Percentiles rank a stretch among this genome's conserved stretches.
Evolutionary conservation across 2,797 vertebrate species (phyloP).

Genomic region (Anguilla marmorata): DNA sequence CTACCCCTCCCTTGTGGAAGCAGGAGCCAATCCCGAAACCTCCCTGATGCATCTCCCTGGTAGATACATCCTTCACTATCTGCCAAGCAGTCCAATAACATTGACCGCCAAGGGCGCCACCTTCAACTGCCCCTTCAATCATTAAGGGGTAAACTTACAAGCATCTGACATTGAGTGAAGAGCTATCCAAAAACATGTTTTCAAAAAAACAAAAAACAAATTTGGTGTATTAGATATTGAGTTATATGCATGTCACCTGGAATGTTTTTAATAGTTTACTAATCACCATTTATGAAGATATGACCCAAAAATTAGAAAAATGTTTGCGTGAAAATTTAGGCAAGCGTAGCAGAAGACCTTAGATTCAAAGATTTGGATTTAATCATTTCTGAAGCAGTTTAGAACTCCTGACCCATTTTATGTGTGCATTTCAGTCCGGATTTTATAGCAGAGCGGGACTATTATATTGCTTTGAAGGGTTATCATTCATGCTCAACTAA

Average conservation of each 20-base stretch:
- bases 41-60: not conserved
- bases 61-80: not conserved
- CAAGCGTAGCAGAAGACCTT: not conserved
- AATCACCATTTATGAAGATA: not conserved
- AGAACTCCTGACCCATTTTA: not conserved
- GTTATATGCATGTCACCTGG: not conserved
- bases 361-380: not conserved
- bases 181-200: not conserved
- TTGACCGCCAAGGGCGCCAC: not conserved
- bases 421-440: not conserved
- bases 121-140: not conserved
- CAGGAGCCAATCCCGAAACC: not conserved
- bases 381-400: not conserved
- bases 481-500: conserved; percentile 4
- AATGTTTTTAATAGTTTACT: not conserved
- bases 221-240: not conserved
- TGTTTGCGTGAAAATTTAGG: not conserved
- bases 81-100: not conserved
- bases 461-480: not conserved
- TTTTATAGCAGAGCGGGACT: not conserved
- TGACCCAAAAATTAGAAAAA: not conserved
- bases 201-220: not conserved
- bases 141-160: not conserved
- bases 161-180: not conserved
- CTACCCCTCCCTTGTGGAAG: not conserved